These are phyloP conservation scores for Hypotaenidia okinawae DNA, from an alignment of 2,797 vertebrate genomes.

Conservation along the genomic window DNA sequence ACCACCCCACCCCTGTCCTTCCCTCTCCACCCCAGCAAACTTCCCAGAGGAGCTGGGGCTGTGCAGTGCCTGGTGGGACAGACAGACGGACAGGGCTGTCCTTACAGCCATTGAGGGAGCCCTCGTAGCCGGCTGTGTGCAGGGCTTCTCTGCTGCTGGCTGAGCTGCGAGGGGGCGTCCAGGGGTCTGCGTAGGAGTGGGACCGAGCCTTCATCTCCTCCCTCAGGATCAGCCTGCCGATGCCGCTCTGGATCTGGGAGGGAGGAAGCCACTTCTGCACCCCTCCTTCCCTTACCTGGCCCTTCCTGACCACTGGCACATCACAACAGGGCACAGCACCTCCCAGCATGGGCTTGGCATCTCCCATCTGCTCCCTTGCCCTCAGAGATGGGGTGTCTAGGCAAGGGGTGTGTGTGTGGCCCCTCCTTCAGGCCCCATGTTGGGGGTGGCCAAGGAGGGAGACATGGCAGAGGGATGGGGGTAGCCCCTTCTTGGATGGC, in stretches of 20 bases:
- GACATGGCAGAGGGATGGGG: neutral
- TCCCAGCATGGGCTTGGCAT: fast-evolving
- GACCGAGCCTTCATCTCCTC: constrained; percentile 98
- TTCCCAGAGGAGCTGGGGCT: neutral
- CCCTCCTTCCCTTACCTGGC: neutral
- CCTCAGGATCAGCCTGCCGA: constrained; percentile 95
- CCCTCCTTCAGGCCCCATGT: neutral
- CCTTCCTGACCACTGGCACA: neutral
- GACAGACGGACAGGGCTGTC: neutral
- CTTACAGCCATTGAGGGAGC: constrained; percentile 95
- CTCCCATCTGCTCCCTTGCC: neutral
- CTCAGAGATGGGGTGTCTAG: fast-evolving
- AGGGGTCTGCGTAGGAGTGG: constrained; percentile 89
- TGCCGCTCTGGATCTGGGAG: constrained; percentile 90
- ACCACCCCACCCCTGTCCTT: neutral
- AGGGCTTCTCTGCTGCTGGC: constrained; percentile 92
- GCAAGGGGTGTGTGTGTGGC: neutral
- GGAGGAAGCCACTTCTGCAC: neutral
- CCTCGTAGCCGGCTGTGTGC: constrained; percentile 85
- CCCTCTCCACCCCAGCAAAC: neutral
- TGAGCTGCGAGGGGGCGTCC: constrained; percentile 90
- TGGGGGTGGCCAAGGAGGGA: neutral
- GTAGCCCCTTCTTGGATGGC: neutral
- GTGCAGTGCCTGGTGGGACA: fast-evolving
- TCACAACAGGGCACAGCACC: fast-evolving